Evolutionary conservation across 2,888 invertebrate genomes (phyloP).

Genomic region (Calliphora vomitoria): DNA sequence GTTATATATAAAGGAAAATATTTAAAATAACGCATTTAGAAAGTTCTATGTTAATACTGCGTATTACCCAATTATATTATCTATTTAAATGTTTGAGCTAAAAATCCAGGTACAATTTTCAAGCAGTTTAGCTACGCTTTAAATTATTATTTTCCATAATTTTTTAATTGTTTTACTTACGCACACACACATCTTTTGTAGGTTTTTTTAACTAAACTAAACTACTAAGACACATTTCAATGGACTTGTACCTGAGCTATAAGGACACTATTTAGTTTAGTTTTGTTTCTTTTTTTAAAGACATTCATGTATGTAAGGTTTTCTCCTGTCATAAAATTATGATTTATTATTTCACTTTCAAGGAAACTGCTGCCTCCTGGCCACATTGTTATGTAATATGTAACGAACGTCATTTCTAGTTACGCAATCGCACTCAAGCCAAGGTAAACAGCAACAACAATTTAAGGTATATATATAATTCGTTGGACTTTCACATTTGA

Average conservation of each 20-base stretch:
- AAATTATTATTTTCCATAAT: constrained; percentile 31
- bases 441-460: constrained; percentile 1
- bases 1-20: too few relatives aligned
- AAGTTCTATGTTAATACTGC: too few relatives aligned
- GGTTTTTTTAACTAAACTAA: not conserved
- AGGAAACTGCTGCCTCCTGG: constrained; percentile 44
- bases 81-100: not conserved
- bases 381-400: constrained; percentile 62
- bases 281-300: constrained; percentile 1
- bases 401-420: constrained; percentile 47
- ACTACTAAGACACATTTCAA: not conserved
- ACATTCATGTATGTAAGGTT: not conserved
- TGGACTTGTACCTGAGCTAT: constrained; percentile 11
- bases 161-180: not conserved
- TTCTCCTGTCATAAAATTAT: constrained; percentile 72
- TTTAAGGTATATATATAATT: constrained; percentile 42
- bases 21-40: too few relatives aligned
- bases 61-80: not conserved
- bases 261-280: constrained; percentile 15
- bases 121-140: constrained; percentile 21
- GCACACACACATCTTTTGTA: not conserved
- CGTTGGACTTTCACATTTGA: constrained; percentile 64
- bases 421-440: constrained; percentile 39
- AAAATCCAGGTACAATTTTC: constrained; percentile 43
- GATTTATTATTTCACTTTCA: constrained; percentile 72